A percentile compares a stretch with the other conserved stretches of the same genome.
These are phyloP conservation scores for Tragelaphus buxtoni DNA, from an alignment of 2,113 vertebrate genomes.

Conservation along the genomic window DNA sequence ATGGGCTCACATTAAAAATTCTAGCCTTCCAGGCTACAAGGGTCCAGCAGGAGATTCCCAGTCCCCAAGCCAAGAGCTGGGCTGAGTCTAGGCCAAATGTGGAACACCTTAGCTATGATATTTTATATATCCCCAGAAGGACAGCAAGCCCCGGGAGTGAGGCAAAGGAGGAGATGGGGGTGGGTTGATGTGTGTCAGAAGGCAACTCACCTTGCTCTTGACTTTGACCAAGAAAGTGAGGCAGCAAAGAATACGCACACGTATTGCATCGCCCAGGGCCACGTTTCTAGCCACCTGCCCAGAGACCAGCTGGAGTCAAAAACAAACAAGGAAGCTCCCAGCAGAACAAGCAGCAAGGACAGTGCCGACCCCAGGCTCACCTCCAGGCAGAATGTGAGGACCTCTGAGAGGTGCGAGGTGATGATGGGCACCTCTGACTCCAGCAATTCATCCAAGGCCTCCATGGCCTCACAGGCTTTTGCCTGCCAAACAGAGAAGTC, in stretches of 20 bases:
- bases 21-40: not conserved
- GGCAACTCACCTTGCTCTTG: conserved; percentile 84
- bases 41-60: not conserved
- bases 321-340: not conserved
- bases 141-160: not conserved
- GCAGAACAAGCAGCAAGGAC: not conserved
- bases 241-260: conserved; percentile 87
- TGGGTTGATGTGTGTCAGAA: not conserved
- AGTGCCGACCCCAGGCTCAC: conserved; percentile 61
- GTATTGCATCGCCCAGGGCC: conserved; percentile 80
- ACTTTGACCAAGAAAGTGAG: conserved; percentile 87
- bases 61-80: not conserved
- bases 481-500: conserved; percentile 70
- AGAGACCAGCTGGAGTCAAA: conserved; percentile 31
- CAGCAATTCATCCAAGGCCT: conserved; percentile 91
- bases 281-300: conserved; percentile 83
- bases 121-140: not conserved
- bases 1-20: not conserved
- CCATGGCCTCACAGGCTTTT: conserved; percentile 89
- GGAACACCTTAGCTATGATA: not conserved
- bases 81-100: not conserved
- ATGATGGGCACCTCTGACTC: conserved; percentile 89
- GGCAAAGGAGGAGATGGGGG: fast-evolving
- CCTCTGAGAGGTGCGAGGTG: conserved; percentile 83
- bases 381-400: conserved; percentile 88